Evolutionary conservation across 2,113 vertebrate species (phyloP), one percentile per base, ranked within the genome.

Genomic region (Gopherus evgoodei): DNA sequence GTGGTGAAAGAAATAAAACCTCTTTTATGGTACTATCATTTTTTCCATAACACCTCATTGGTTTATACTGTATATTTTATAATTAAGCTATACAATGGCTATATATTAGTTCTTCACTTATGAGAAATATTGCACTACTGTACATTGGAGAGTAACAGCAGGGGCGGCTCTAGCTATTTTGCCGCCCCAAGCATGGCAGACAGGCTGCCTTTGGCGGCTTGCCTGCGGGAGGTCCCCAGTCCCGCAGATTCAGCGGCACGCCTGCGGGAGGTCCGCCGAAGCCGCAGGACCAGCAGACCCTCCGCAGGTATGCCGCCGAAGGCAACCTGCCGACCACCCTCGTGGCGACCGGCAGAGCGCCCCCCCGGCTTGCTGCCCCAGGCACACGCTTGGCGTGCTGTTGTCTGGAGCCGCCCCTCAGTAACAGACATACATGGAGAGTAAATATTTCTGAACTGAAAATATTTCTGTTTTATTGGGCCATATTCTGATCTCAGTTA

Each of bases 61-160:
- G 81, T 95, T 97, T 96, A 49, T 93, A 95, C 62, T 88, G 72
- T 91, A 96, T 92, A 57, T 97, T 97, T 96, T 95, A 81, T 98
- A 95, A 94, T 88, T 90, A 50, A 93, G 84, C 38, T 83, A 92
- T 52, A 49, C 0, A 0, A 83, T 72, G 79, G 62, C 76, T 93
- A 91, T 90, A 50, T 91, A 87, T 87, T 95, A 95, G 81, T 93
- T 92, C 90, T 85, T 91, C 91, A 57, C 83, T 24, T 76, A 13
- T 47, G 42, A 78, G 75, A 38, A 86, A 75, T 88, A 91, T 91
- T 95, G 87, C 94, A 95, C 93, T 91, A 83, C 25, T 87, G 81
- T 93, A 91, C 1, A 0, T 90, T 96, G 94, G 89, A 95, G 94
- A 95, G 42, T 81, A 94, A 88, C 62, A 87, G 50, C 44, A 44